Evolutionary conservation across 2,797 vertebrate genomes (phyloP).

Genomic region (Loriculus beryllinus): DNA sequence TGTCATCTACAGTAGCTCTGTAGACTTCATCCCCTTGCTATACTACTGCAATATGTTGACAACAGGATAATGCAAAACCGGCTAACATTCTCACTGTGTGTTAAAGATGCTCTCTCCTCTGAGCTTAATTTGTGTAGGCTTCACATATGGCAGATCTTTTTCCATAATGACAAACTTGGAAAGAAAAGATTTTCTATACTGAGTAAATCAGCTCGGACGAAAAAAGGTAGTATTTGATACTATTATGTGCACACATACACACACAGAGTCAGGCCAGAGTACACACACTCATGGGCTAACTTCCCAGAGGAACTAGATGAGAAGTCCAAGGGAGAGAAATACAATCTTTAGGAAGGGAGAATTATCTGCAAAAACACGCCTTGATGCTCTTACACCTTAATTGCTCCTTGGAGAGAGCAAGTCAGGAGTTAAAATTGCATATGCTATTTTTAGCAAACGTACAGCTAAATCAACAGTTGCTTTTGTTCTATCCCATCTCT

Average conservation of each 20-base stretch:
- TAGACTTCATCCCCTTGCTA: neutral
- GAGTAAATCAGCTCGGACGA: neutral
- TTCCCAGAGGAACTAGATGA: neutral
- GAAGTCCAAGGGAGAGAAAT: neutral
- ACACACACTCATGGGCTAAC: neutral
- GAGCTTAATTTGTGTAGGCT: neutral
- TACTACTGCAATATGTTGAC: neutral
- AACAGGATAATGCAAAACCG: neutral
- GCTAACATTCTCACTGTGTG: neutral
- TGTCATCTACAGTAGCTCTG: neutral
- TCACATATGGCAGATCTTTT: neutral
- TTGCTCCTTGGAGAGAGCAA: neutral
- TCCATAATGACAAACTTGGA: neutral
- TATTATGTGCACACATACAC: accelerated
- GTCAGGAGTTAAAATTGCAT: neutral
- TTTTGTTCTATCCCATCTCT: neutral
- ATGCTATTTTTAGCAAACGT: neutral
- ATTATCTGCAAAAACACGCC: neutral
- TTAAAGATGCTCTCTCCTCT: neutral
- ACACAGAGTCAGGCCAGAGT: neutral
- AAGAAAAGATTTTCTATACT: neutral
- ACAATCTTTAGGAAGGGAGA: neutral
- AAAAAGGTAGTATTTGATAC: neutral
- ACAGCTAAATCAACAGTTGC: neutral
- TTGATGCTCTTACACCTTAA: neutral